A percentile compares a stretch with the other conserved stretches of the same genome.
Evolutionary conservation across 2,888 invertebrate genomes (phyloP).

Genomic region (Phoronis australis): DNA sequence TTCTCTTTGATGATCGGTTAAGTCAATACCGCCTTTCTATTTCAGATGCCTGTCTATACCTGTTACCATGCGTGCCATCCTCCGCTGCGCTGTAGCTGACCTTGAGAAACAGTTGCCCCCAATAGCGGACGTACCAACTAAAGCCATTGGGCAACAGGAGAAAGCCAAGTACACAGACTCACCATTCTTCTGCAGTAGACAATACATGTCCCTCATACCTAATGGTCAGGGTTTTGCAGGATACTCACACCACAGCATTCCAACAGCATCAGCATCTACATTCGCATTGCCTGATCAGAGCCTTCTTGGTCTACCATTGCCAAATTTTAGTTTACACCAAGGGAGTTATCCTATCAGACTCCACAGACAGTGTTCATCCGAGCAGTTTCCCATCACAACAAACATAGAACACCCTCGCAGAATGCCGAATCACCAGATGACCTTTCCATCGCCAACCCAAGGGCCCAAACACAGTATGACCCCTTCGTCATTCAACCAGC

Average conservation of each 20-base stretch:
- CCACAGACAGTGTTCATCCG: too few species aligned
- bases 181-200: too few species aligned
- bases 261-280: constrained; percentile 16
- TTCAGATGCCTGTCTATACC: constrained; percentile 81
- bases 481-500: background rate
- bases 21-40: too few species aligned
- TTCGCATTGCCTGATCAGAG: constrained; percentile 1
- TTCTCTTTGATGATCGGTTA: too few species aligned
- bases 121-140: constrained; percentile 2
- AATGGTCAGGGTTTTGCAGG: too few species aligned
- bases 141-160: background rate
- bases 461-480: background rate
- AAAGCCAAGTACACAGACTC: too few species aligned
- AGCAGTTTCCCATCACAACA: too few species aligned
- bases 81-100: constrained; percentile 58
- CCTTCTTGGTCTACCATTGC: too few species aligned
- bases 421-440: background rate
- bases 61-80: constrained; percentile 77
- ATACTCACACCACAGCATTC: too few species aligned
- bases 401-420: background rate
- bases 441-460: background rate
- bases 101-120: constrained; percentile 26
- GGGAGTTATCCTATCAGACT: background rate
- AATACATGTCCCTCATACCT: too few species aligned
- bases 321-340: too few species aligned